Conservation (phyloP, 2,888 invertebrate species). For the Apoda limacodes region DNA sequence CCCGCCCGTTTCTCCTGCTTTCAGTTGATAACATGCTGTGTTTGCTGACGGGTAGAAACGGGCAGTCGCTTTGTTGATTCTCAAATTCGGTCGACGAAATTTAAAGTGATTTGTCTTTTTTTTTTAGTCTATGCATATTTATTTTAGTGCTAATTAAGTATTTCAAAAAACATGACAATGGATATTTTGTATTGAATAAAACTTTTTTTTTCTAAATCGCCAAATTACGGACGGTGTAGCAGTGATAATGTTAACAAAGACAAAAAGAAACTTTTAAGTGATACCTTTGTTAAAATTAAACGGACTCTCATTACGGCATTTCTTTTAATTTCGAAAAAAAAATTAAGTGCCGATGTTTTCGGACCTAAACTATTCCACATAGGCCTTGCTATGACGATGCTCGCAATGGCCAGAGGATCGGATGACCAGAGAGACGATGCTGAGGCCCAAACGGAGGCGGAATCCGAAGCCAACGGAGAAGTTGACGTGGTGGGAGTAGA, state of each 20-base stretch:
- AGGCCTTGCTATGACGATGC: constrained; percentile 66
- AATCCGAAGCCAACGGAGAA: constrained; percentile 46
- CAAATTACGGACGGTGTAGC: too few species aligned
- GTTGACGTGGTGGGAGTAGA: constrained; percentile 63
- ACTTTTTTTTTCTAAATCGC: too few species aligned
- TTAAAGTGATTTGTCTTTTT: too few species aligned
- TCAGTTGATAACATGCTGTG: constrained; percentile 32
- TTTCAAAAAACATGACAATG: too few species aligned
- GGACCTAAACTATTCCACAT: constrained; percentile 17
- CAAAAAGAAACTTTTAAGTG: too few species aligned
- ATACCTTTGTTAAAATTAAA: too few species aligned
- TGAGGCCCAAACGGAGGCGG: constrained; percentile 35
- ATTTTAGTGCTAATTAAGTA: too few species aligned
- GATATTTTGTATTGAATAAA: too few species aligned
- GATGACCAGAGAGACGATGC: constrained; percentile 43
- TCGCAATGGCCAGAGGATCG: constrained; percentile 62
- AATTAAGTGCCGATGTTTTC: constrained; percentile 3
- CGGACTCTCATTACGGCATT: too few species aligned
- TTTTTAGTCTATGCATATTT: too few species aligned
- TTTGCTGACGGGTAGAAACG: constrained; percentile 35
- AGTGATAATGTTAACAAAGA: too few species aligned
- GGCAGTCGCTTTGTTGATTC: constrained; percentile 21
- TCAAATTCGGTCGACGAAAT: constrained; percentile 26
- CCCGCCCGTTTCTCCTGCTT: constrained; percentile 39
- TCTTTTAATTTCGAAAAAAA: too few species aligned